Base-by-base conservation (phyloP, 2,797 vertebrate species). In the Mallotus villosus region DNA sequence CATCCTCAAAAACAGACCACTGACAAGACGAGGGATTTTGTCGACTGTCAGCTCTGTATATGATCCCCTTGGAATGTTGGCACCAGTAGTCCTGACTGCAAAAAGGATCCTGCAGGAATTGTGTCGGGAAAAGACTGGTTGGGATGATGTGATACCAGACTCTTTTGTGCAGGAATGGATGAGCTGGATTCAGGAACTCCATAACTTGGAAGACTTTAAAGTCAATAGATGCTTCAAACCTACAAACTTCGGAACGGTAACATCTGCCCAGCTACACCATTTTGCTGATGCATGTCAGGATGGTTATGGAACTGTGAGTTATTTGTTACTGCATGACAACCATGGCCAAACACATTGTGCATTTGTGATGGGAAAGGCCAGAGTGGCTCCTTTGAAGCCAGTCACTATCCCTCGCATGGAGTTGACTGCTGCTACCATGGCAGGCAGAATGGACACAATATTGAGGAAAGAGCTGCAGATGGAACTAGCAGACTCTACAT, bases 61-160 rank as follows among this genome's bases (percentile, higher is more conserved):
- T 72, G 71, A 64, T 61, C 70, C 37, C 41, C 70, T 71, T 34
- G 60, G 70, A 5, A 49, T 71, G 5, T 49, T 71, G 24, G 70
- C 25, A 49, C 70, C 61, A 29, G 61, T 63, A 29, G 29, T 71
- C 63, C 34, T 34, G 32, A 34, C 32, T 34, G 32, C 32, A 34
- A 34, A 34, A 34, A 34, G 32, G 32, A 34, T 34, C 32, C 62
- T 70, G 14, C 68, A 70, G 17, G 58, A 70, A 14, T 46, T 70
- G 32, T 70, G 32, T 63, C 22, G 16, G 25, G 61, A 63, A 25
- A 63, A 29, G 29, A 25, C 25, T 63, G 61, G 14, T 25, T 63
- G 29, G 61, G 61, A 63, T 63, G 61, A 63, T 29, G 27, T 27
- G 61, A 63, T 63, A 27, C 61, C 61, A 63, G 61, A 63, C 22